Evolutionary conservation across 1,140 invertebrate genomes (phyloP).

Genomic region (Pomacea maculata): DNA sequence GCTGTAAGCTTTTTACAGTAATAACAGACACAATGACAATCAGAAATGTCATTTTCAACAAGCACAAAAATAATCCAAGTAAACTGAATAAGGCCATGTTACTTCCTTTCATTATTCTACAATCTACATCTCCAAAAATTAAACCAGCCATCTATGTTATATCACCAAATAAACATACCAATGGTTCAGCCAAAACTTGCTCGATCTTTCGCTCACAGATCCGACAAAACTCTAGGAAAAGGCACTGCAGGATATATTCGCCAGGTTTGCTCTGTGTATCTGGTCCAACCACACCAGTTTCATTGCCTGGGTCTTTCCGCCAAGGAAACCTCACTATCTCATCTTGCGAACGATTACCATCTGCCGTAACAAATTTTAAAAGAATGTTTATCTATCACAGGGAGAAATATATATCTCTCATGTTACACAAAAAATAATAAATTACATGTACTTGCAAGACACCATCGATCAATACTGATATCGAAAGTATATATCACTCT

Average conservation of each 20-base stretch:
- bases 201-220: slow-evolving; percentile 96
- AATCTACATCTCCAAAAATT: too few species aligned
- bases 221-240: slow-evolving; percentile 93
- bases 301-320: slow-evolving; percentile 36
- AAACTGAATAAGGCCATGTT: too few species aligned
- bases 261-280: slow-evolving; percentile 68
- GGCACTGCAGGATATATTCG: slow-evolving; percentile 92
- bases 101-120: too few species aligned
- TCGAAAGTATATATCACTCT: too few species aligned
- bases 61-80: too few species aligned
- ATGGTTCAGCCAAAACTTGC: slow-evolving; percentile 87
- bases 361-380: neutral
- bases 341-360: slow-evolving; percentile 18
- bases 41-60: too few species aligned
- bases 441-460: neutral
- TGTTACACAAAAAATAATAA: neutral
- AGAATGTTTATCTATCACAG: too few species aligned
- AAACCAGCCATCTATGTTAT: too few species aligned
- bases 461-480: neutral
- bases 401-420: neutral
- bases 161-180: slow-evolving; percentile 70
- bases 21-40: too few species aligned
- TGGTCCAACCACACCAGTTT: slow-evolving; percentile 21
- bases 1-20: too few species aligned
- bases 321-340: slow-evolving; percentile 48